Conservation (phyloP, 2,113 vertebrate species). For the Meles meles region DNA sequence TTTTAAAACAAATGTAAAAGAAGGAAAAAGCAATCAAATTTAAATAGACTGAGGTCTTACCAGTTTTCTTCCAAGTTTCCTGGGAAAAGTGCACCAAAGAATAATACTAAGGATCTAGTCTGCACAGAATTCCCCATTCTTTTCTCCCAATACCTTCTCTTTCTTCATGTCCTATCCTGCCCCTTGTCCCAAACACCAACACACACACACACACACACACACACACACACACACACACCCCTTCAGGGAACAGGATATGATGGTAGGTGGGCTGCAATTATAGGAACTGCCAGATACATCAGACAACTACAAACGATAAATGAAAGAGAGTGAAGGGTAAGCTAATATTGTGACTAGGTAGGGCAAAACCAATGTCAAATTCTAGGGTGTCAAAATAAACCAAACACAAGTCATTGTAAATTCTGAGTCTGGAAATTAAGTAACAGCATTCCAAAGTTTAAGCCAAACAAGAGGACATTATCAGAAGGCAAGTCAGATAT, state of each 20-base stretch:
- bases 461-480: neutral
- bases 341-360: neutral
- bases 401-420: neutral
- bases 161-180: neutral
- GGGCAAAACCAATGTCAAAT: neutral
- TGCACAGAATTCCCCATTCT: neutral
- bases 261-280: neutral
- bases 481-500: neutral
- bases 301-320: neutral
- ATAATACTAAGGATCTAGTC: neutral
- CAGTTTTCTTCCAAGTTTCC: neutral
- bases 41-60: neutral
- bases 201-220: neutral
- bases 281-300: neutral
- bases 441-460: neutral
- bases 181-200: neutral
- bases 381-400: neutral
- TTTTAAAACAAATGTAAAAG: neutral
- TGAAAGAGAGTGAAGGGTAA: neutral
- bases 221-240: neutral
- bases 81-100: neutral
- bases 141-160: neutral
- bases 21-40: neutral
- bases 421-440: neutral
- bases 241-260: neutral